Evolutionary conservation across 2,113 vertebrate genomes (phyloP).

Genomic region (Chaetura pelagica): DNA sequence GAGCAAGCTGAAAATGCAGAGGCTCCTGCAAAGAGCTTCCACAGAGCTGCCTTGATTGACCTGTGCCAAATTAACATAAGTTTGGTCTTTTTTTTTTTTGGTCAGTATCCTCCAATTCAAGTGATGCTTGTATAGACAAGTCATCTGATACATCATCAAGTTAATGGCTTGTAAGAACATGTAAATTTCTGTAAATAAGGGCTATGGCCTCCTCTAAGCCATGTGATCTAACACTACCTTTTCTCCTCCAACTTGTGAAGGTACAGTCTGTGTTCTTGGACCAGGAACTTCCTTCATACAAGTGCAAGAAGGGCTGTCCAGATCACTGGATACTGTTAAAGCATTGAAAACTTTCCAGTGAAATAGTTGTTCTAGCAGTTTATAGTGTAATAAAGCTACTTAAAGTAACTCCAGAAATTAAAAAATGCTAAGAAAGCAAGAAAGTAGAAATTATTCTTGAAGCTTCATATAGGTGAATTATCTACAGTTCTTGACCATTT

Average conservation of each 20-base stretch:
- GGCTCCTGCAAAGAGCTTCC: not conserved
- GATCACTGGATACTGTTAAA: not conserved
- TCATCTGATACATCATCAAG: not conserved
- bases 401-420: not conserved
- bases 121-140: too few relatives aligned
- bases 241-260: not conserved
- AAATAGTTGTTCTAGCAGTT: not conserved
- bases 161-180: not conserved
- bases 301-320: not conserved
- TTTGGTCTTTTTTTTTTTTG: not conserved
- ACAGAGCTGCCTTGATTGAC: not conserved
- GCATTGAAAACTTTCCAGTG: not conserved
- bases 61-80: not conserved
- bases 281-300: not conserved
- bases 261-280: not conserved
- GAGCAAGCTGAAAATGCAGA: not conserved
- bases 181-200: not conserved
- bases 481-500: not conserved
- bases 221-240: fast-evolving
- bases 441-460: not conserved
- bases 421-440: not conserved
- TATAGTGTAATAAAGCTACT: not conserved
- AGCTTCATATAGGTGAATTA: not conserved
- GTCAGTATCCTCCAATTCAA: not conserved
- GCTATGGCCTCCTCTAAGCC: not conserved